Base-by-base conservation (phyloP, 2,888 invertebrate species). In the Drymonia ruficornis region DNA sequence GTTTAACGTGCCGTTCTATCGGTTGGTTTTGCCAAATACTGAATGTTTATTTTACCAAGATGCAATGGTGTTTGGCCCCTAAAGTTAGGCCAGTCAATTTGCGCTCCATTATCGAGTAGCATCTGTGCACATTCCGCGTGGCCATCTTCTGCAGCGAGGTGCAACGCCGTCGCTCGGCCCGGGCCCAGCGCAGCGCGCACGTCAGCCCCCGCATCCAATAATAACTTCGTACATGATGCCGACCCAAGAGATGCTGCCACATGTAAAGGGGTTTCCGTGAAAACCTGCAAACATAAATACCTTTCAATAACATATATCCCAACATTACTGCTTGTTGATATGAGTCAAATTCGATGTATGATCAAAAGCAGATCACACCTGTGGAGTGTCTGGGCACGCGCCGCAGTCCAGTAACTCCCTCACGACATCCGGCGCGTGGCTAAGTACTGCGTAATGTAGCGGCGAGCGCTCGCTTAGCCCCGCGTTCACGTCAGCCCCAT, bases 101-200 rank as follows among this genome's bases (percentile, higher is more conserved):
- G 94, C 0, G 98, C 97, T 1, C 96, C 95, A 48, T 95, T 94
- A 18, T 96, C 95, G 2, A 97, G 81, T 1, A 98, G 87, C 18
- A 97, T 81, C 50, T 93, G 91, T 0, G 96, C 95, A 66, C 97
- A 97, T 64, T 96, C 96, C 0, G 94, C 94, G 75, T 96, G 96
- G 7, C 97, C 97, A 70, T 98, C 97, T 77, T 97, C 97, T 0
- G 98, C 97, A 6, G 98, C 97, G 67, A 98, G 88, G 87, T 98
- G 98, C 29, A 98, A 84, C 1, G 98, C 96, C 0, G 98, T 97
- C 50, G 96, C 94, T 72, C 95, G 94, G 19, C 95, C 94, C 1
- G 93, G 78, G 0, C 97, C 96, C 62, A 95, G 93, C 60, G 96
- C 96, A 0, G 96, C 96, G 49, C 95, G 90, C 0, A 96, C 96